phyloP scores from a whole-genome alignment of 1,140 invertebrate species.

The Delia radicum region DNA sequence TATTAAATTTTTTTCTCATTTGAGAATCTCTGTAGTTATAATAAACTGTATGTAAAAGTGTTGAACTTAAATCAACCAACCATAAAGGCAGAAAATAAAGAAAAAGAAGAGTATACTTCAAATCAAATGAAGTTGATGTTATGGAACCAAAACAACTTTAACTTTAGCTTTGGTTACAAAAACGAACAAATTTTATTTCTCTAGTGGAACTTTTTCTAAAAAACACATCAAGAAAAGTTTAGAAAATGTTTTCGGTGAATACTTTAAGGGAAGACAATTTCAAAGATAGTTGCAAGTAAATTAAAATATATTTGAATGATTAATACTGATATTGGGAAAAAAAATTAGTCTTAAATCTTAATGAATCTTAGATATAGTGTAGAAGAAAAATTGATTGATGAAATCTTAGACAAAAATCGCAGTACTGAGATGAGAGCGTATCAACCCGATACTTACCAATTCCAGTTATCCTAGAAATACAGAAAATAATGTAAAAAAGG shows the following conservation, averaged over 20 bases:
- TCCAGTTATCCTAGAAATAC: too few relatives aligned
- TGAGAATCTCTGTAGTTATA: too few relatives aligned
- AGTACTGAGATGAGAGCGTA: too few relatives aligned
- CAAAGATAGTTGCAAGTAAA: neutral
- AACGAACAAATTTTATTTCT: neutral
- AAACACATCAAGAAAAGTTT: neutral
- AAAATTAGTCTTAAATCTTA: too few relatives aligned
- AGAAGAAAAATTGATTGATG: too few relatives aligned
- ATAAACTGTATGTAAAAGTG: neutral
- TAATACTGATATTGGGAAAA: too few relatives aligned
- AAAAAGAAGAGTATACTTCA: neutral
- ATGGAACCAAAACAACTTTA: neutral
- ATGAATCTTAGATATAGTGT: too few relatives aligned
- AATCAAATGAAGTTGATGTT: constrained; percentile 1
- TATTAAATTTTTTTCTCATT: too few relatives aligned
- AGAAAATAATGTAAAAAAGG: too few relatives aligned
- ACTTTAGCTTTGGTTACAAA: neutral
- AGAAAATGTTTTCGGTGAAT: neutral
- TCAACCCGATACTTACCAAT: too few relatives aligned
- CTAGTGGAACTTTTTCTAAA: neutral
- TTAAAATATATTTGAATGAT: too few relatives aligned
- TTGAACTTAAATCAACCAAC: neutral
- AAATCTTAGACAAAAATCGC: too few relatives aligned
- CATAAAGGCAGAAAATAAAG: neutral
- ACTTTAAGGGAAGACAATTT: neutral